Evolutionary conservation across 2,888 invertebrate species (phyloP).

Genomic region (Pandemis cinnamomeana): DNA sequence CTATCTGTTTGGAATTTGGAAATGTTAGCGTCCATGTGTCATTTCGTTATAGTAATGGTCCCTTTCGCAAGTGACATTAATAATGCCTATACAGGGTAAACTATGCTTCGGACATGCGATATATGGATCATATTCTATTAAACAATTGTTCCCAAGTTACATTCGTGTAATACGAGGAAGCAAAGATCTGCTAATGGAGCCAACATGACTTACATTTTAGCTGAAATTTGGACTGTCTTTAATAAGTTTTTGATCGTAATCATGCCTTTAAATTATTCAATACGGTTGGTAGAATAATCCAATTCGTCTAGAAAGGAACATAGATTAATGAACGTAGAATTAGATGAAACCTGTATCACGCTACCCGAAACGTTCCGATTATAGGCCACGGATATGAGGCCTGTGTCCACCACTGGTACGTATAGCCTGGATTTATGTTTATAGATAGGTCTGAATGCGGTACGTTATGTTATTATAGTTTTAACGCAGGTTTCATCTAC

Average conservation of each 20-base stretch:
- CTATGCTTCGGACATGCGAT: conserved; percentile 25
- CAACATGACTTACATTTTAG: not conserved
- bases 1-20: conserved; percentile 29
- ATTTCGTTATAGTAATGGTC: not conserved
- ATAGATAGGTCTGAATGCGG: too few species aligned
- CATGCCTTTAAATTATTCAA: too few species aligned
- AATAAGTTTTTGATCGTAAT: not conserved
- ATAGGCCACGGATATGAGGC: too few species aligned
- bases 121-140: not conserved
- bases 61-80: conserved; percentile 8
- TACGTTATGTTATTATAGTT: too few species aligned
- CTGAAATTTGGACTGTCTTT: not conserved
- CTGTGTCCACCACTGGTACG: too few species aligned
- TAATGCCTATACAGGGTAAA: conserved; percentile 39
- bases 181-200: not conserved
- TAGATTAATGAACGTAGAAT: too few species aligned
- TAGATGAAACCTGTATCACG: too few species aligned
- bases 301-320: too few species aligned
- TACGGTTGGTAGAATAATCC: too few species aligned
- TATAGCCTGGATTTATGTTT: too few species aligned
- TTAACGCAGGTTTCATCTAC: too few species aligned
- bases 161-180: not conserved
- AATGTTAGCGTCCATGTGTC: conserved; percentile 27
- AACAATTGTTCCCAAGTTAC: not conserved
- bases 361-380: too few species aligned